Evolutionary conservation across 2,113 vertebrate species (phyloP), one percentile per base, ranked within the genome.

Genomic region (Corythornis madagascariensis): DNA sequence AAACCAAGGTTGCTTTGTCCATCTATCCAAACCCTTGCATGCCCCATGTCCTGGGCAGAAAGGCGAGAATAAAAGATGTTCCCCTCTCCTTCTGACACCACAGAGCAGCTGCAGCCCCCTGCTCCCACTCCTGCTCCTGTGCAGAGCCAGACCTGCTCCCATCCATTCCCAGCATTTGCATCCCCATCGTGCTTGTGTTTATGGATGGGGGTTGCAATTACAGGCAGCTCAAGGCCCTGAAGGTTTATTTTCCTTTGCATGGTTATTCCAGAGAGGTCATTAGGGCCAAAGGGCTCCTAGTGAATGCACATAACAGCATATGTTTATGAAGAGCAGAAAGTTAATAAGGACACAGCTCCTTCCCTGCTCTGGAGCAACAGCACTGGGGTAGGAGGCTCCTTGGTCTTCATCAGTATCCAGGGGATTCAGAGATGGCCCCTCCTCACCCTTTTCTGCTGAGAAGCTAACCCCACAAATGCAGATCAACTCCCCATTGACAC

Each of bases 11-110:
- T 64, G 76, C 77, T 83, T 35, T 61, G 35, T n/a, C 81, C 19
- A 4, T 25, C 79, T 28, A 1, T 2, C 43, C 65, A n/a, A 10
- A 53, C 3, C 31, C 57, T 35, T 8, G 2, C 4, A 18, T 3
- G 7, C 17, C 57, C 47, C 73, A 8, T 40, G 6, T 50, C 64
- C 50, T 45, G 11, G 22, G 14, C 7, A 9, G 35, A 24, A 48
- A 60, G 47, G 47, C 4, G 5, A 59, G 61, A 53, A 38, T 38
- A 83, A 50, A 25, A 26, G 29, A 47, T 2, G 0, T 33, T 18
- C 1, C 10, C 35, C 10, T 10, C 9, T 25, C 22, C 21, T 50
- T 52, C 18, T 35, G n/a, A 0, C 11, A 10, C 28, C 3, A 0
- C 1, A 1, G 42, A 28, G 20, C 76, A 56, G 33, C 71, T 10